These are phyloP conservation scores for Lamellibrachia satsuma DNA, from an alignment of 2,888 invertebrate genomes.

Conservation along the genomic window DNA sequence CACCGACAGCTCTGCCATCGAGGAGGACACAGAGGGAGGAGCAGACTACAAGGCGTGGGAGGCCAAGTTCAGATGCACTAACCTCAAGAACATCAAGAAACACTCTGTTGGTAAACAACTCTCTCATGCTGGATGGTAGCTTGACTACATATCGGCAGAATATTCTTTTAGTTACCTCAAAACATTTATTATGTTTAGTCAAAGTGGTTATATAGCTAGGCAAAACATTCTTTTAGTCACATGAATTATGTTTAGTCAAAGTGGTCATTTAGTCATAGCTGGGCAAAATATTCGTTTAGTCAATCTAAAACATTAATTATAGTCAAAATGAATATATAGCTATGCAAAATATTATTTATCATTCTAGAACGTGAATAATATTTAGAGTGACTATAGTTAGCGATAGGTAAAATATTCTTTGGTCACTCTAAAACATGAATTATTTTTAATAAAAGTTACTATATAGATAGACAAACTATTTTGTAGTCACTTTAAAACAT, in stretches of 20 bases:
- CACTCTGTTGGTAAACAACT: conserved; percentile 63
- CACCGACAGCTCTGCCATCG: conserved; percentile 65
- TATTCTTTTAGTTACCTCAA: neutral
- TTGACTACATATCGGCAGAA: too few species aligned
- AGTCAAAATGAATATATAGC: neutral
- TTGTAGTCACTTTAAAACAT: too few species aligned
- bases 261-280: neutral
- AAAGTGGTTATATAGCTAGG: neutral
- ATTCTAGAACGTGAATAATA: too few species aligned
- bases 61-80: conserved; percentile 67
- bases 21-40: conserved; percentile 62
- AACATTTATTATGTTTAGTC: neutral
- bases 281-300: neutral
- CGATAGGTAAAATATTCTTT: too few species aligned
- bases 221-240: neutral
- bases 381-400: neutral
- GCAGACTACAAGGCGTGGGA: conserved; percentile 66
- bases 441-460: too few species aligned
- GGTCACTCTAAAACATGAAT: too few species aligned
- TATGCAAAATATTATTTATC: neutral
- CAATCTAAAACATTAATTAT: neutral
- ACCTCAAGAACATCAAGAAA: conserved; percentile 64
- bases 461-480: too few species aligned
- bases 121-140: too few species aligned
- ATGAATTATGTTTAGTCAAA: neutral